These are phyloP conservation scores for Periophthalmus magnuspinnatus DNA, from an alignment of 2,797 vertebrate genomes.

Conservation along the genomic window DNA sequence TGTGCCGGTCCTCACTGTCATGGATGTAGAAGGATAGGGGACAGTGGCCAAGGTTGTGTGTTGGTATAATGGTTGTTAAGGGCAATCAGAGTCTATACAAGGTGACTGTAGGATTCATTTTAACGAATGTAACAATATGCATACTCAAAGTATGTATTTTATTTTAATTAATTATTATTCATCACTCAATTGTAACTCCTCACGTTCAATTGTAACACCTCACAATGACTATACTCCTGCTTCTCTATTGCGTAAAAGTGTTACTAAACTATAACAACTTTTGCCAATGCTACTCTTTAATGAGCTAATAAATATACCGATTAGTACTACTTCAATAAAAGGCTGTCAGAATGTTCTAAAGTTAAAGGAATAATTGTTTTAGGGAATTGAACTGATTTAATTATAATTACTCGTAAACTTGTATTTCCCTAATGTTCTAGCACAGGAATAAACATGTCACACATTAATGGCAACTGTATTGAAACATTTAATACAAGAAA, in stretches of 20 bases:
- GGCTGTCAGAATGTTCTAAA: not conserved
- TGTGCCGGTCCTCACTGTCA: slow-evolving; percentile 62
- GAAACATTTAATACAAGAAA: not conserved
- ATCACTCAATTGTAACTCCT: too few relatives aligned
- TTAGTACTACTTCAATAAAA: too few relatives aligned
- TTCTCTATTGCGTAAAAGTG: too few relatives aligned
- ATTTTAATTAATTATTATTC: not conserved
- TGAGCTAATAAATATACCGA: too few relatives aligned
- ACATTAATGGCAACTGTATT: not conserved
- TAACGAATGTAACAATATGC: not conserved
- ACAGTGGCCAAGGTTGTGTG: slow-evolving; percentile 55
- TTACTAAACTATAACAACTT: too few relatives aligned
- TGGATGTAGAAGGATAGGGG: slow-evolving; percentile 42
- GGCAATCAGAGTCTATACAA: slow-evolving; percentile 38
- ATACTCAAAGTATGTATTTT: not conserved
- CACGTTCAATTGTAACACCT: too few relatives aligned
- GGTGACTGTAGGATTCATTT: slow-evolving; percentile 7
- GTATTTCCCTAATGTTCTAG: not conserved
- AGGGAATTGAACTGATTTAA: not conserved
- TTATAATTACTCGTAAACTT: not conserved
- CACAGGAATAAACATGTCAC: not conserved
- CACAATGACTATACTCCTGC: too few relatives aligned
- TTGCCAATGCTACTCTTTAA: too few relatives aligned
- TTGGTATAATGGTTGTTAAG: slow-evolving; percentile 40
- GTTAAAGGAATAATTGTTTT: not conserved